A percentile compares a stretch with the other conserved stretches of the same genome.
Conservation (phyloP, 2,113 vertebrate genomes). For the Shinisaurus crocodilurus region DNA sequence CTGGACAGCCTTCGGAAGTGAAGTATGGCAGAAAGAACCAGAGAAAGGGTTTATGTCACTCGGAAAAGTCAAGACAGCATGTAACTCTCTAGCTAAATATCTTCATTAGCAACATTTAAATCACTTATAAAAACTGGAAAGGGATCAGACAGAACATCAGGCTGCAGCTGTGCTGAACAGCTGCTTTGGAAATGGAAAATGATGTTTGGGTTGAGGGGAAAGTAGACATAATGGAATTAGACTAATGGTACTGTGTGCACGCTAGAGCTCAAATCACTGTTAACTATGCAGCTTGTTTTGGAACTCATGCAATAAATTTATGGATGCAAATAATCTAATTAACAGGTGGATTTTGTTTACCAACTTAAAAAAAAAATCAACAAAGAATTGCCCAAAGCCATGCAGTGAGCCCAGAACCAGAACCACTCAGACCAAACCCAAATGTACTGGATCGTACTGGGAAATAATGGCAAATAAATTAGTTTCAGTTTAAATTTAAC, state of each 20-base stretch:
- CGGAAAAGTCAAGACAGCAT: constrained; percentile 72
- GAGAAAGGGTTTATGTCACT: constrained; percentile 47
- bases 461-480: neutral
- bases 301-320: neutral
- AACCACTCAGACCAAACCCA: neutral
- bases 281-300: constrained; percentile 2
- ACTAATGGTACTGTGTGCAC: neutral
- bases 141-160: constrained; percentile 67
- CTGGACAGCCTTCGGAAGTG: neutral
- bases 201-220: constrained; percentile 38
- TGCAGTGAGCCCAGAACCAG: neutral
- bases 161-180: constrained; percentile 72
- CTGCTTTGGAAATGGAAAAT: constrained; percentile 68
- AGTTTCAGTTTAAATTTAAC: neutral
- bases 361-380: neutral
- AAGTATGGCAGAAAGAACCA: neutral
- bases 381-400: neutral
- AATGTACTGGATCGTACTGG: neutral
- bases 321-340: neutral
- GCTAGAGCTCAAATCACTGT: neutral
- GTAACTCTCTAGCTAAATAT: constrained; percentile 63
- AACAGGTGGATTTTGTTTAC: neutral
- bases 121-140: constrained; percentile 68
- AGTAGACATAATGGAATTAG: constrained; percentile 17
- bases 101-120: constrained; percentile 74